Conservation (phyloP, 2,888 invertebrate species). For the Xestia c-nigrum region DNA sequence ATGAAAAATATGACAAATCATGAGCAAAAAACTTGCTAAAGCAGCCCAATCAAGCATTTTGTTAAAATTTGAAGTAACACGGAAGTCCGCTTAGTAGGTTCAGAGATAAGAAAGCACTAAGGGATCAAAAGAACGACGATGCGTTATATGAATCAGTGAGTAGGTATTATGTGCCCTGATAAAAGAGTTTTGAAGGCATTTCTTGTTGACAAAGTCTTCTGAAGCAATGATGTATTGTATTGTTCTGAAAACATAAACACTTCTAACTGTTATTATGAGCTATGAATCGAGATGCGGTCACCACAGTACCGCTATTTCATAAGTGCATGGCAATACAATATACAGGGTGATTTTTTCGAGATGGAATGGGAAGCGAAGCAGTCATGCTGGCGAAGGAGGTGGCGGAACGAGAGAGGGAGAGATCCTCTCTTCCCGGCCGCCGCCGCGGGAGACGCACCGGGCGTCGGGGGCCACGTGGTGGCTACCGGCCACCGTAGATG, state of each 20-base stretch:
- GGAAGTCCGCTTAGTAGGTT: neutral
- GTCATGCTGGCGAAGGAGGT: too few species aligned
- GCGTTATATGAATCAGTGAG: slow-evolving; percentile 7
- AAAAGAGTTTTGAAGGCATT: neutral
- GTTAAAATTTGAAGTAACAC: neutral
- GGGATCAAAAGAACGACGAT: too few species aligned
- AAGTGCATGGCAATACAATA: neutral
- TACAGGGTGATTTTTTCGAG: too few species aligned
- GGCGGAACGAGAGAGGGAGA: too few species aligned
- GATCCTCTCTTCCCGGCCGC: too few species aligned
- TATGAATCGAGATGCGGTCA: neutral
- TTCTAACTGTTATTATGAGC: neutral
- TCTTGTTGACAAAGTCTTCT: neutral
- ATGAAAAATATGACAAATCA: neutral
- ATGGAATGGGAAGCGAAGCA: too few species aligned
- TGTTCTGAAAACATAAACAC: neutral
- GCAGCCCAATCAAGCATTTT: slow-evolving; percentile 1
- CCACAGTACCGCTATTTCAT: neutral
- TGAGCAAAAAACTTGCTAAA: rapidly evolving
- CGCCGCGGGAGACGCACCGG: too few species aligned
- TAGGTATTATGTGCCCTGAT: neutral
- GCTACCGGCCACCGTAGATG: too few species aligned
- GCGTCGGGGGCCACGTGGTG: too few species aligned
- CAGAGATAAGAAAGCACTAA: neutral
- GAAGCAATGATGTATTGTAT: slow-evolving; percentile 17